Conservation (phyloP, 1,140 invertebrate species). For the Aplysia californica region DNA sequence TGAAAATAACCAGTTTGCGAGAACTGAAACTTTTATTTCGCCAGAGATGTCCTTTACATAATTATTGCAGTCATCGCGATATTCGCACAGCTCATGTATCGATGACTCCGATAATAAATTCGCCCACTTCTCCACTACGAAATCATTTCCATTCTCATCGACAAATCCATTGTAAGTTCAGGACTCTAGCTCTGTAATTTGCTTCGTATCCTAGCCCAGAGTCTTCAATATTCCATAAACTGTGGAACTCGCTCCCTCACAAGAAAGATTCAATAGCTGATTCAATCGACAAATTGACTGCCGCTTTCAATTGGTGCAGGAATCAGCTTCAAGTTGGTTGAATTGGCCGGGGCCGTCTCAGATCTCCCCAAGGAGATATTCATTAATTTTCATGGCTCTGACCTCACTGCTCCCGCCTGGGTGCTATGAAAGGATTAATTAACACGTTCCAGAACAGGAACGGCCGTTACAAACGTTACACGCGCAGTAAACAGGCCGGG, state of each 20-base stretch:
- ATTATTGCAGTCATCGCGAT: too few relatives aligned
- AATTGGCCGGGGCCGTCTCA: background rate
- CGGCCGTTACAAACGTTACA: constrained; percentile 10
- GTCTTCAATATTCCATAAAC: constrained; percentile 15
- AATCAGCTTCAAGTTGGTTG: background rate
- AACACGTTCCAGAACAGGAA: constrained; percentile 12
- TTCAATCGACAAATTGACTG: constrained; percentile 27
- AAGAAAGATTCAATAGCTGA: constrained; percentile 2
- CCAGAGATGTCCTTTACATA: too few relatives aligned
- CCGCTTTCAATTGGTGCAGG: constrained; percentile 19
- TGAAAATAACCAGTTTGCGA: too few relatives aligned
- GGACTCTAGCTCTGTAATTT: background rate
- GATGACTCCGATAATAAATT: too few relatives aligned
- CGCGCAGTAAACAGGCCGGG: constrained; percentile 11
- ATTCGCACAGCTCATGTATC: too few relatives aligned
- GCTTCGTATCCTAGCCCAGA: constrained; percentile 1
- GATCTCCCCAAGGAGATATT: constrained; percentile 2
- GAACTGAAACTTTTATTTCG: too few relatives aligned
- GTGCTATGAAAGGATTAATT: constrained; percentile 23
- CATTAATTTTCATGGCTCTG: constrained; percentile 28
- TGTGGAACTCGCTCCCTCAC: constrained; percentile 7
- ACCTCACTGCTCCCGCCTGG: background rate
- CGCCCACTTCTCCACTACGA: background rate
- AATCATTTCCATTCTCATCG: background rate
- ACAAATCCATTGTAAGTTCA: background rate